Percentiles rank a stretch among this genome's conserved stretches.
Evolutionary conservation across 2,797 vertebrate species (phyloP).

Genomic region (Hylomyscus alleni): DNA sequence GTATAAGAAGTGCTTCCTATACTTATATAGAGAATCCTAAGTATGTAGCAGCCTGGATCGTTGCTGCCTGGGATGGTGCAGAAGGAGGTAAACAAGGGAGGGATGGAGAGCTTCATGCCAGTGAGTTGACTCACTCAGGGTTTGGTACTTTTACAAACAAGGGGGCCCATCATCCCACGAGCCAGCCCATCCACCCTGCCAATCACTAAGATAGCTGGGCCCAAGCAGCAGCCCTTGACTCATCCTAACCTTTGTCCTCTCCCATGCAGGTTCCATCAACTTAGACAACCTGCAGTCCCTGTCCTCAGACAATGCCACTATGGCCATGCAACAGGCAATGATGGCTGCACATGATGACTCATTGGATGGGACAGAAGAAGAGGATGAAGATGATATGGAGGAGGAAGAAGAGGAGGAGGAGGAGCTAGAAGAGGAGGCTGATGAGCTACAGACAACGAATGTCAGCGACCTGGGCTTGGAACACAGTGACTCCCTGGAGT

Average conservation of each 20-base stretch:
- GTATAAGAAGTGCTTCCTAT: background rate
- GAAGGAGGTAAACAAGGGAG: too few species aligned
- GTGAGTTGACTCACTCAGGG: too few species aligned
- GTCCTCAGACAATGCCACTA: constrained; percentile 96
- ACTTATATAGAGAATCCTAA: background rate
- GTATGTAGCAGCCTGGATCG: background rate
- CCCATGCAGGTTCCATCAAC: constrained; percentile 91
- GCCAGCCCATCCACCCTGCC: background rate
- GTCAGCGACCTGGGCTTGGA: constrained; percentile 94
- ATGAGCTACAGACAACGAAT: constrained; percentile 91
- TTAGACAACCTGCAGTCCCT: constrained; percentile 97
- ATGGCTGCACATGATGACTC: constrained; percentile 96
- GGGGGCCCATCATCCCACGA: background rate
- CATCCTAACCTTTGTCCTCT: background rate
- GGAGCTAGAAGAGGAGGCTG: constrained; percentile 92
- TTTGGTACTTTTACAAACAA: background rate
- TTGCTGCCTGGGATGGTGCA: background rate
- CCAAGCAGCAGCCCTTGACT: background rate
- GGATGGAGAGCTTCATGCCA: background rate
- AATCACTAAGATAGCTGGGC: background rate
- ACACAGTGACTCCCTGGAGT: constrained; percentile 96
- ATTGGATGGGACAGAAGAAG: constrained; percentile 96
- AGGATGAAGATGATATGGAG: constrained; percentile 97
- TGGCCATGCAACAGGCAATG: constrained; percentile 99
- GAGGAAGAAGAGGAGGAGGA: constrained; percentile 93